Conservation (phyloP, 2,113 vertebrate species). For the Nansenia antarctica region DNA sequence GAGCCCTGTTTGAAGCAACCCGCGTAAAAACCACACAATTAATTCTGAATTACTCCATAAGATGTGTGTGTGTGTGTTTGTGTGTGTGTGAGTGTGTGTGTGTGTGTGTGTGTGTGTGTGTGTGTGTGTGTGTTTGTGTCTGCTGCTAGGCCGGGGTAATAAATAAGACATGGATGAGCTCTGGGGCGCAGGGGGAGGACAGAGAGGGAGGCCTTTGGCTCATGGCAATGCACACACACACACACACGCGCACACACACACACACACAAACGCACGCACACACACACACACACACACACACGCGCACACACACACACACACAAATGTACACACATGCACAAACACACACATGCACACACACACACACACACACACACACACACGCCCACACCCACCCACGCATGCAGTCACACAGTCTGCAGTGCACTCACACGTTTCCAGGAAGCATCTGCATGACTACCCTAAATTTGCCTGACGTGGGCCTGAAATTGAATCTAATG, state of each 20-base stretch:
- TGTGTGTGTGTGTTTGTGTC: no score
- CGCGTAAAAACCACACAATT: constrained; percentile 49
- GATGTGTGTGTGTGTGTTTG: no score
- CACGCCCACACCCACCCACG: no score
- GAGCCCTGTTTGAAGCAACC: constrained; percentile 43
- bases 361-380: background rate
- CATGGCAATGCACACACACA: background rate
- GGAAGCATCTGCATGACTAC: constrained; percentile 53
- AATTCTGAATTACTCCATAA: constrained; percentile 45
- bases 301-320: background rate
- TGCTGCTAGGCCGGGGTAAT: constrained; percentile 38
- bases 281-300: background rate
- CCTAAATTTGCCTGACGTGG: constrained; percentile 56
- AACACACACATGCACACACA: background rate
- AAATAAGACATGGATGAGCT: constrained; percentile 27
- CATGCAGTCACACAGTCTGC: constrained; percentile 13
- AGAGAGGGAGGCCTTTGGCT: constrained; percentile 11
- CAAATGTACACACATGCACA: background rate
- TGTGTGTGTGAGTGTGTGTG: no score
- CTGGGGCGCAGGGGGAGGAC: background rate
- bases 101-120: no score
- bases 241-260: background rate
- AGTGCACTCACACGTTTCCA: constrained; percentile 25
- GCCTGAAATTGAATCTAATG: constrained; percentile 64
- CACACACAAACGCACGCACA: background rate